These are phyloP conservation scores for Valencia hispanica DNA, from an alignment of 2,797 vertebrate species.

Conservation along the genomic window DNA sequence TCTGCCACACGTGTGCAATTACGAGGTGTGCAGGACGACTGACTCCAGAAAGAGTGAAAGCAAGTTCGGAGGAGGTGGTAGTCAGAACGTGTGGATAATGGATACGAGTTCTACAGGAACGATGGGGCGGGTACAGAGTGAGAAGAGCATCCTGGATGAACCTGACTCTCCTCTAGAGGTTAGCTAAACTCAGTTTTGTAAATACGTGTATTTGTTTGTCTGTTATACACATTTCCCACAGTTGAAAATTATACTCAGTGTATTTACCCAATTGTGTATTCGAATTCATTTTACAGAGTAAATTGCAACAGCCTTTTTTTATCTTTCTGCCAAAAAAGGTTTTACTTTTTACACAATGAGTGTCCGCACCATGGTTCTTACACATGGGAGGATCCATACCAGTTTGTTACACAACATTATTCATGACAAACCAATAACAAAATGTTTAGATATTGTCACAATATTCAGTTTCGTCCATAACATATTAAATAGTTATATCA, in stretches of 20 bases:
- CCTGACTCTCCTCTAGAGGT: not conserved
- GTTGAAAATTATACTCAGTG: no score
- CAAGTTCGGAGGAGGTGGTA: not conserved
- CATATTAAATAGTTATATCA: no score
- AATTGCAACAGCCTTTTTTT: not conserved
- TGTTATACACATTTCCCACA: not conserved
- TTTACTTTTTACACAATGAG: not conserved
- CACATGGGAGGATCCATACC: no score
- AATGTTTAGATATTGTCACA: no score
- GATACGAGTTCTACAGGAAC: not conserved
- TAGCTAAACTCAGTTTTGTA: not conserved
- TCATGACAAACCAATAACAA: no score
- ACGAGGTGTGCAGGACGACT: not conserved
- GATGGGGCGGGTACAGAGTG: not conserved
- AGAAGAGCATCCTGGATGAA: not conserved
- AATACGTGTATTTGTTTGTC: not conserved
- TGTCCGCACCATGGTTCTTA: not conserved
- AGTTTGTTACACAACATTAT: no score
- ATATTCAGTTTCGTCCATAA: no score
- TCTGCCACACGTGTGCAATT: not conserved
- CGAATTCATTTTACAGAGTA: not conserved
- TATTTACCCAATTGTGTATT: no score
- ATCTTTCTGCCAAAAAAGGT: not conserved
- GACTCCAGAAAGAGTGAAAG: not conserved
- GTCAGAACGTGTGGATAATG: not conserved